Evolutionary conservation across 2,888 invertebrate species (phyloP), one percentile per base, ranked within the genome.

Genomic region (Drosophila sordidula): DNA sequence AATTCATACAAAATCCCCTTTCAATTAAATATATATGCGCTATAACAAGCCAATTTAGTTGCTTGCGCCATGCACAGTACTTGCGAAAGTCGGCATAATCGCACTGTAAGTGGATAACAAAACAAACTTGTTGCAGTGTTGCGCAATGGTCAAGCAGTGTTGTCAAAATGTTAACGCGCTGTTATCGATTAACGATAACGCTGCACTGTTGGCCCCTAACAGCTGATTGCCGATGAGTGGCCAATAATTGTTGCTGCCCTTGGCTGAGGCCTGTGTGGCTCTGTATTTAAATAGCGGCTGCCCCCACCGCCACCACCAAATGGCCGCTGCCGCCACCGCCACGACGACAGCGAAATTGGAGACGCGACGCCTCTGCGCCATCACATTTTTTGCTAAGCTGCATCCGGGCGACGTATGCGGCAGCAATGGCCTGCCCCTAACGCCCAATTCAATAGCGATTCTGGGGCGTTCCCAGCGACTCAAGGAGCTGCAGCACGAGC

Each of bases 381-480:
- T 95, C 85, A 98, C 98, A 22, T 98, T 97, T 92, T 97, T 98
- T 92, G 98, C 98, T 0, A 96, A 96, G 89, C 95, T 96, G 88
- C 98, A 98, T 91, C 96, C 97, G 11, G 96, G 96, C 29, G 98
- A 98, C 92, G 95, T 95, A 55, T 99, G 98, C 92, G 98, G 98
- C 9, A 97, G 97, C 78, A 99, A 99, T 93, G 99, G 99, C 1
- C 93, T 99, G 49, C 99, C 99, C 0, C 93, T 99, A 18, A 99
- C 99, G 1, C 98, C 99, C 2, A 98, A 99, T 92, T 98, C 98
- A 0, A 98, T 99, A 70, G 96, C 97, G 59, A 98, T 99, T 89
- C 93, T 98, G 59, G 98, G 99, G 6, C 94, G 95, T 88, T 97
- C 98, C 26, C 98, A 98, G 91, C 93, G 94, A 67, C 93, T 99